A percentile compares a stretch with the other conserved stretches of the same genome.
Evolutionary conservation across 2,888 invertebrate genomes (phyloP).

Genomic region (Ferrisia virgata): DNA sequence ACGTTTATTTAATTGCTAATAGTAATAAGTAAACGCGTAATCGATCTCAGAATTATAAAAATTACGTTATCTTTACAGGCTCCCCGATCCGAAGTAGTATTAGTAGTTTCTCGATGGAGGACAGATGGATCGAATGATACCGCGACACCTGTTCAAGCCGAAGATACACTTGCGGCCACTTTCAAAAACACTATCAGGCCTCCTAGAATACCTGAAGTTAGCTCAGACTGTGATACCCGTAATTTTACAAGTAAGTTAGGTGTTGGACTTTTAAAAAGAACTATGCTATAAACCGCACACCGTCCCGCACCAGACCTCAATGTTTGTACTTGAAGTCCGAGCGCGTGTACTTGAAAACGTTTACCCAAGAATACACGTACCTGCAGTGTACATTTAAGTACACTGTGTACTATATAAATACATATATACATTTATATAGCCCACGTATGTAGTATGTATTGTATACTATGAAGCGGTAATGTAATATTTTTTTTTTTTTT

Average conservation of each 20-base stretch:
- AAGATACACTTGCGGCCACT: slow-evolving; percentile 47
- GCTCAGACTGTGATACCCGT: slow-evolving; percentile 41
- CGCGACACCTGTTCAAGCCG: slow-evolving; percentile 4
- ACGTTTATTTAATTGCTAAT: background rate
- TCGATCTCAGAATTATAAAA: background rate
- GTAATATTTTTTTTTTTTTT: slow-evolving; percentile 30
- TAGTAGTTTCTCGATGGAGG: slow-evolving; percentile 62
- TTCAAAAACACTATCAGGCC: slow-evolving; percentile 47
- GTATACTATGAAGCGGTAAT: background rate
- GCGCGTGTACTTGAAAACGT: background rate
- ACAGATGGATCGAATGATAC: slow-evolving; percentile 41
- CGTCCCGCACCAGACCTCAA: too few relatives aligned
- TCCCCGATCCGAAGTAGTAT: slow-evolving; percentile 73
- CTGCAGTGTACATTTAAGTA: too few relatives aligned
- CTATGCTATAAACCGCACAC: background rate
- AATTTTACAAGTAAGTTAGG: slow-evolving; percentile 32
- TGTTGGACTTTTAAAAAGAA: background rate
- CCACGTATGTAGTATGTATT: background rate
- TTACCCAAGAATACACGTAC: too few relatives aligned
- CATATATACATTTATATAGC: background rate
- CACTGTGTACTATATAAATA: too few relatives aligned
- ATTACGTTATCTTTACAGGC: slow-evolving; percentile 57
- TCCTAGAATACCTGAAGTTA: slow-evolving; percentile 48
- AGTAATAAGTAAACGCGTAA: background rate
- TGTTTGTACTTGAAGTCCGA: too few relatives aligned